Evolutionary conservation across 1,140 invertebrate species (phyloP).

Genomic region (Campoletis sonorensis): DNA sequence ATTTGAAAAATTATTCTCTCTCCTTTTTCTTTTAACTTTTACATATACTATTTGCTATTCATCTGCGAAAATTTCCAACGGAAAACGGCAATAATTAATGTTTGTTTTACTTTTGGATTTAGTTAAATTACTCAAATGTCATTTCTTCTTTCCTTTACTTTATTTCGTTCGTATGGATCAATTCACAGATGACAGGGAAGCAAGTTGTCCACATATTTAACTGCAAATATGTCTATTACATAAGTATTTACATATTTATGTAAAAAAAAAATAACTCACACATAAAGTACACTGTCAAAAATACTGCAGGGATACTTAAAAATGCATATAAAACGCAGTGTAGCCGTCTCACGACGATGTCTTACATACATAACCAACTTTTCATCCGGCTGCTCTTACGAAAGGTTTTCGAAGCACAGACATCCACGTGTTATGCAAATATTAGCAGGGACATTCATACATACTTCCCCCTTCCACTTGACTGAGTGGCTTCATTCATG

Average conservation of each 20-base stretch:
- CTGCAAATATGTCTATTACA: not conserved
- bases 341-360: not conserved
- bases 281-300: not conserved
- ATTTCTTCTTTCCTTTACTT: too few relatives aligned
- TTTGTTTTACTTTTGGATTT: not conserved
- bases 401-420: conserved; percentile 1
- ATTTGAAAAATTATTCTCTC: not conserved
- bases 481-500: not conserved
- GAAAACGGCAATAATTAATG: too few relatives aligned
- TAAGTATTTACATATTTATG: not conserved
- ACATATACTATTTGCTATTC: too few relatives aligned
- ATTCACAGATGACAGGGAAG: too few relatives aligned
- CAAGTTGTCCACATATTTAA: too few relatives aligned
- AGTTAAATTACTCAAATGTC: too few relatives aligned
- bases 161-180: too few relatives aligned
- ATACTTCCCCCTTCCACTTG: not conserved
- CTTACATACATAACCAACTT: conserved; percentile 37
- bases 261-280: not conserved
- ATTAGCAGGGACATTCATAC: conserved; percentile 13
- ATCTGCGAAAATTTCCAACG: too few relatives aligned
- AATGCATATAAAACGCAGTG: conserved; percentile 18
- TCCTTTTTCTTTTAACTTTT: not conserved
- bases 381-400: conserved; percentile 18
- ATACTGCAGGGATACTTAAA: conserved; percentile 1
- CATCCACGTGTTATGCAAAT: conserved; percentile 37